Evolutionary conservation across 2,888 invertebrate species (phyloP), one percentile per base, ranked within the genome.

Genomic region (Gasteruption jaculator): DNA sequence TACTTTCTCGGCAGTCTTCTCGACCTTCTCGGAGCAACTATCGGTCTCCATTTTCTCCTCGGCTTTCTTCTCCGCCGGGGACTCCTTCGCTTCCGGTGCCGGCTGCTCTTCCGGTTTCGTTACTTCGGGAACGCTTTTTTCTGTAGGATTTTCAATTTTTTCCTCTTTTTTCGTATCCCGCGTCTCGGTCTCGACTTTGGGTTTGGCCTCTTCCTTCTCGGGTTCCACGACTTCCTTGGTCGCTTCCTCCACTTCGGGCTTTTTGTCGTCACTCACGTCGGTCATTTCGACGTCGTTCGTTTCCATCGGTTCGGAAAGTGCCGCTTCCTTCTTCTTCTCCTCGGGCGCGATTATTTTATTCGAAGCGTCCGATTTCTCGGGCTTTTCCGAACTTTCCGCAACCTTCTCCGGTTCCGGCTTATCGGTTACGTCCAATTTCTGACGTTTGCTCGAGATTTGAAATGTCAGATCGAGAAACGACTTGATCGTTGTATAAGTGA

Each of bases 381-480:
- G 52, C 10, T 63, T 63, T 11, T 68, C 68, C 1, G 69, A 57
- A 37, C 58, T 63, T 25, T 63, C 66, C 7, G 29, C 20, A 31
- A 18, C 32, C 39, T 53, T 44, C 16, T 34, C 48, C 32, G 40
- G 45, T 44, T 58, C 46, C 27, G 44, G 38, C 19, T 41, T 12
- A 15, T 48, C 51, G 19, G 38, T 18, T 0, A 49, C 49, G 0
- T 65, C 68, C 52, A 69, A 26, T 42, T 71, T 71, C 41, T 62
- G 65, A 21, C 71, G 63, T 34, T 71, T 71, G 3, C 57, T 50
- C 7, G 65, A 52, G 2, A 56, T 51, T 54, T 64, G 61, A 56
- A 68, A 66, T 4, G 61, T 48, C 42, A 83, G 71, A 50, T 84
- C 82, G 22, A 76, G 72, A 60, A 89, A 80, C 45, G 80, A 77